Evolutionary conservation across 2,113 vertebrate genomes (phyloP).

Genomic region (Stigmatopora nigra): DNA sequence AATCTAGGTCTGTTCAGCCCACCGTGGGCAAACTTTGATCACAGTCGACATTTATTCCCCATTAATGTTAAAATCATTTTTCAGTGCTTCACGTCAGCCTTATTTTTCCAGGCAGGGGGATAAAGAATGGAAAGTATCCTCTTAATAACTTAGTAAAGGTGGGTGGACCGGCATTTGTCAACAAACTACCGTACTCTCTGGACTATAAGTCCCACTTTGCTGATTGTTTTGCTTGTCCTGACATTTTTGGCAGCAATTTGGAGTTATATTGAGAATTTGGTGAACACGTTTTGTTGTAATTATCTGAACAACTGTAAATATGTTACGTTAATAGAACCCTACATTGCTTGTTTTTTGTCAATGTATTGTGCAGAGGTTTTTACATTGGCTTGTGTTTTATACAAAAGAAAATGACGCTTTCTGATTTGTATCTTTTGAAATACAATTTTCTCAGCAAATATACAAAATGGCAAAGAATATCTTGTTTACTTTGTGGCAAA

Average conservation of each 20-base stretch:
- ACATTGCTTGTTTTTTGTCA: too few species aligned
- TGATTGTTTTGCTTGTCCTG: not conserved
- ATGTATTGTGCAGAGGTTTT: too few species aligned
- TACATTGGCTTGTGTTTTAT: too few species aligned
- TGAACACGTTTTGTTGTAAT: not conserved
- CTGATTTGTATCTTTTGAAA: not conserved
- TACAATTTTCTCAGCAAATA: not conserved
- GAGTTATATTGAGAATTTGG: not conserved
- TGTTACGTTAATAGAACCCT: too few species aligned
- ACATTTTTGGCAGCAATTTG: not conserved
- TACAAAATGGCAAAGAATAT: not conserved
- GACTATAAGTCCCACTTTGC: too few species aligned
- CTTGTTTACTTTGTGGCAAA: not conserved
- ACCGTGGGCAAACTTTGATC: not conserved
- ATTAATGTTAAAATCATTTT: slow-evolving; percentile 1
- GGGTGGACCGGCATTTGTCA: not conserved
- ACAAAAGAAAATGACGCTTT: too few species aligned
- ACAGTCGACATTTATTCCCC: slow-evolving; percentile 5
- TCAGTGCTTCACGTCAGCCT: not conserved
- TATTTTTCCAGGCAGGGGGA: slow-evolving; percentile 1
- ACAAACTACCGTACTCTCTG: not conserved
- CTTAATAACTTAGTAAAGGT: not conserved
- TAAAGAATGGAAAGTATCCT: not conserved
- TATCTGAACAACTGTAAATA: too few species aligned
- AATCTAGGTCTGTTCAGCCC: slow-evolving; percentile 6